Percentiles rank a stretch among this genome's conserved stretches.
These are phyloP conservation scores for Myotis daubentonii DNA, from an alignment of 2,797 vertebrate species.

Conservation along the genomic window DNA sequence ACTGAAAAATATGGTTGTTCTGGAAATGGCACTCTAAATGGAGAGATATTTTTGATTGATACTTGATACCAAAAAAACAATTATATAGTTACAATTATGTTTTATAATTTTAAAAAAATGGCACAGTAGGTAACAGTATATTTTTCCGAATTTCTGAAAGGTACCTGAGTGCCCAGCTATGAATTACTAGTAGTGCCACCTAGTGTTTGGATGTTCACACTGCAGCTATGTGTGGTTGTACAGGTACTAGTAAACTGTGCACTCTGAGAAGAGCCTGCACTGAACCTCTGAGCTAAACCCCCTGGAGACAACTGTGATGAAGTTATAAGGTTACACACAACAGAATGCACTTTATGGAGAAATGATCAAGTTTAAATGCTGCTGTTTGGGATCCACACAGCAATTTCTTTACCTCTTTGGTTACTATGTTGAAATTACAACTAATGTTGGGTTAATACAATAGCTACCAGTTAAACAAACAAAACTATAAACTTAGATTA, in stretches of 20 bases:
- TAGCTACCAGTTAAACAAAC: neutral
- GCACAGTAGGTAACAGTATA: neutral
- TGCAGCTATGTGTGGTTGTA: neutral
- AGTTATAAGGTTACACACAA: neutral
- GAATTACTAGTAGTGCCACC: constrained; percentile 26
- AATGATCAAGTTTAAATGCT: neutral
- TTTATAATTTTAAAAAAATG: neutral
- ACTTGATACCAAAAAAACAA: neutral
- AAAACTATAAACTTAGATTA: neutral
- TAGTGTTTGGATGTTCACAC: neutral
- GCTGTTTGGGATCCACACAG: neutral
- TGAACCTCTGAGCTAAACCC: neutral
- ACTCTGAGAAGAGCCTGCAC: neutral
- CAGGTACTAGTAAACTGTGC: too few relatives aligned
- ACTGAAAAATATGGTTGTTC: neutral
- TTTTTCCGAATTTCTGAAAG: neutral
- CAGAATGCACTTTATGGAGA: neutral
- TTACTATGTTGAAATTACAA: neutral
- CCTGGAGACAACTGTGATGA: rapidly evolving
- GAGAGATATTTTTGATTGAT: neutral
- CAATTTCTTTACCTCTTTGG: neutral
- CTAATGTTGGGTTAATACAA: neutral
- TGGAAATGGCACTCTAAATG: neutral
- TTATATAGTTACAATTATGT: neutral
- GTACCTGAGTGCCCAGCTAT: neutral